Conservation (phyloP, 2,888 invertebrate genomes). For the Tetheella fluctuosa region DNA sequence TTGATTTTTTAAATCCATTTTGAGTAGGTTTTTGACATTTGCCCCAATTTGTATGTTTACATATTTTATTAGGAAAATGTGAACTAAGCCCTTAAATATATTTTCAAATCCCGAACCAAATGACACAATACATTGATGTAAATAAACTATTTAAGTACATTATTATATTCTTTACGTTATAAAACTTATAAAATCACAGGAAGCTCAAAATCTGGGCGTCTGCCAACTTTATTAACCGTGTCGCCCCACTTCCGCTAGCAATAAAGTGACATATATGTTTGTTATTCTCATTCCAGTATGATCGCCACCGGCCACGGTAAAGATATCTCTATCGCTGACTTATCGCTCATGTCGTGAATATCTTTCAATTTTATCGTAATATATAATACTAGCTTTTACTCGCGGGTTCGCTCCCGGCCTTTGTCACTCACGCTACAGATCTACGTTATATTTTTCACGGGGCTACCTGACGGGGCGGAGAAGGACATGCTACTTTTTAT, state of each 20-base stretch:
- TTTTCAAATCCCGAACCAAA: not conserved
- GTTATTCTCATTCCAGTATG: not conserved
- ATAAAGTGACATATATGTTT: conserved; percentile 1
- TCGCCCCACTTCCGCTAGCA: conserved; percentile 1
- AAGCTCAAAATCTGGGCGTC: conserved; percentile 3
- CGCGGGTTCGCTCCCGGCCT: too few relatives aligned
- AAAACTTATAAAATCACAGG: too few relatives aligned
- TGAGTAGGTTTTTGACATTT: too few relatives aligned
- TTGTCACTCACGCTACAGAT: too few relatives aligned
- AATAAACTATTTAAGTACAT: not conserved
- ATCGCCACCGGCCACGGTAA: too few relatives aligned
- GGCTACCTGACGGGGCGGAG: too few relatives aligned
- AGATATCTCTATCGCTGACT: too few relatives aligned
- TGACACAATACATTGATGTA: not conserved
- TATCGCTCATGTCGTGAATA: not conserved
- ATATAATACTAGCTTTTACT: not conserved
- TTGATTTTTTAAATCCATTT: too few relatives aligned
- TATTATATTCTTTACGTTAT: not conserved
- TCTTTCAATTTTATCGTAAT: not conserved
- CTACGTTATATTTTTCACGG: too few relatives aligned
- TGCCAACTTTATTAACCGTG: not conserved
- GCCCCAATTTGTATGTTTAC: too few relatives aligned
- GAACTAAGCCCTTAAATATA: not conserved
- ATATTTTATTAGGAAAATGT: too few relatives aligned
- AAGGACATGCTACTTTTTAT: too few relatives aligned